These are phyloP conservation scores for Pelosia muscerda DNA, from an alignment of 2,888 invertebrate genomes.

Conservation along the genomic window DNA sequence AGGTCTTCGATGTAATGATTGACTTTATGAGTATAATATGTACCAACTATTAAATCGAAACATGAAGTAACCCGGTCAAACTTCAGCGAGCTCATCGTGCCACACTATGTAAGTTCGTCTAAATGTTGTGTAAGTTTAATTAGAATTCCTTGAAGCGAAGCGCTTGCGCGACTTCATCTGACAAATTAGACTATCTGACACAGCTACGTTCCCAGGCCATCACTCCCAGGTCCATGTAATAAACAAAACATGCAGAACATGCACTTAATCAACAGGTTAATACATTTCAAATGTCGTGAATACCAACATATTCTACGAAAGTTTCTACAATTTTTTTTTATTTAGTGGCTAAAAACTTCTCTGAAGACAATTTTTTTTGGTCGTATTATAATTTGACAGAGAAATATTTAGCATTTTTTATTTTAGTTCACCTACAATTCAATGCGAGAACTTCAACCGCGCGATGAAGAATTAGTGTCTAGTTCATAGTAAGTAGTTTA, in stretches of 20 bases:
- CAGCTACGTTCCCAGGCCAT: slow-evolving; percentile 14
- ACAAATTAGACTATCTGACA: slow-evolving; percentile 68
- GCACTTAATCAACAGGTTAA: neutral
- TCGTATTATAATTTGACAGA: too few species aligned
- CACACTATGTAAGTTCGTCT: slow-evolving; percentile 69
- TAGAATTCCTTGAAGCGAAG: slow-evolving; percentile 70
- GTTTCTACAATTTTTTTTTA: too few species aligned
- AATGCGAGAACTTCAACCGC: too few species aligned
- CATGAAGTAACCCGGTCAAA: slow-evolving; percentile 61
- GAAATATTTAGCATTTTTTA: too few species aligned
- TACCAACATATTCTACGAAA: too few species aligned
- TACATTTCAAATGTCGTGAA: too few species aligned
- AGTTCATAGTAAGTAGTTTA: too few species aligned
- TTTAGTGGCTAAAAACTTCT: too few species aligned
- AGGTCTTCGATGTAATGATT: slow-evolving; percentile 9
- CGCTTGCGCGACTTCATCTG: slow-evolving; percentile 59
- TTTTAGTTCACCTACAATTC: too few species aligned
- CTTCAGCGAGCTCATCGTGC: slow-evolving; percentile 67
- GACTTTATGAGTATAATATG: slow-evolving; percentile 34
- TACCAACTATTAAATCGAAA: slow-evolving; percentile 49
- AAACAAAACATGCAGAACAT: neutral
- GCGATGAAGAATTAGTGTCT: too few species aligned
- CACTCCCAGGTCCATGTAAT: neutral
- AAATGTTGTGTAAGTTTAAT: slow-evolving; percentile 78
- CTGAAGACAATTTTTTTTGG: too few species aligned